Evolutionary conservation across 2,797 vertebrate species (phyloP).

Genomic region (Garrulus glandarius): DNA sequence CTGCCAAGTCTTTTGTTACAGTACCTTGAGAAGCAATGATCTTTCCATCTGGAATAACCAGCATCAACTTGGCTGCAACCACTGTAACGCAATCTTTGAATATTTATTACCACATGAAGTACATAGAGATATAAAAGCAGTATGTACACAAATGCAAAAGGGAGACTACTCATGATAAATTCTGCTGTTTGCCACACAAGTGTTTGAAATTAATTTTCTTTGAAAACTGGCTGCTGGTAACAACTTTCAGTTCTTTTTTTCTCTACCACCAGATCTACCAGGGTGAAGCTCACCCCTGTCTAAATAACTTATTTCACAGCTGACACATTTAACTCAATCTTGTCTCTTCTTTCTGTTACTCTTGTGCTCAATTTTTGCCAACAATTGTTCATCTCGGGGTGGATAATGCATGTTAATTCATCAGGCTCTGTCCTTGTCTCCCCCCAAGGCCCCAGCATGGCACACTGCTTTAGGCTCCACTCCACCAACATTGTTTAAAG

Average conservation of each 20-base stretch:
- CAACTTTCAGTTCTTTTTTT: neutral
- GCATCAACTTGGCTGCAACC: conserved; percentile 44
- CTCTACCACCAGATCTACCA: neutral
- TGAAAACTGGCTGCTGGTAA: neutral
- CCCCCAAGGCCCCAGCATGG: neutral
- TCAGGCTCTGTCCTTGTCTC: neutral
- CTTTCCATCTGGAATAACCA: conserved; percentile 74
- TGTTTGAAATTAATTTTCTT: neutral
- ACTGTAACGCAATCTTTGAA: conserved; percentile 33
- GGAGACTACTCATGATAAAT: neutral
- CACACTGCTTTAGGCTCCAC: neutral
- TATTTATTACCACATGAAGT: conserved; percentile 41
- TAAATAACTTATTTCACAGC: neutral
- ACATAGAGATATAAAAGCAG: conserved; percentile 10
- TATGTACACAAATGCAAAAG: neutral
- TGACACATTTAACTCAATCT: neutral
- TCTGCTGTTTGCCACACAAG: neutral
- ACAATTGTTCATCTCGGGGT: neutral
- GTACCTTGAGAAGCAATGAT: conserved; percentile 69
- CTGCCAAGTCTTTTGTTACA: conserved; percentile 76
- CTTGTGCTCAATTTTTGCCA: neutral
- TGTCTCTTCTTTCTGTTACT: neutral
- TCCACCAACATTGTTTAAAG: neutral
- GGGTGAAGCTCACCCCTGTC: neutral
- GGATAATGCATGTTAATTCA: neutral